Conservation (phyloP, 2,888 invertebrate genomes). For the Lomographa bimaculata region DNA sequence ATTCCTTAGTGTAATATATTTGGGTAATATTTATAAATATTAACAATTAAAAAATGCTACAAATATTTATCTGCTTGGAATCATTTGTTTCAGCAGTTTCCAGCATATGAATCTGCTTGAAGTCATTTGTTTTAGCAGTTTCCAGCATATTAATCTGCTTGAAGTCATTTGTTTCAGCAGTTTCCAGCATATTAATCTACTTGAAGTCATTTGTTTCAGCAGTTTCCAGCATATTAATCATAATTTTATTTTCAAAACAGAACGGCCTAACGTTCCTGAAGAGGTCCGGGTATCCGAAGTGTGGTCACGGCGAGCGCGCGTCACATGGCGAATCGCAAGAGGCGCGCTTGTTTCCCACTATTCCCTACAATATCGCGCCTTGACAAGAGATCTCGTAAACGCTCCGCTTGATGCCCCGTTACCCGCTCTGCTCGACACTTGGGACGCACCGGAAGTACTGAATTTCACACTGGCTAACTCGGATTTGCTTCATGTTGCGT, state of each 20-base stretch:
- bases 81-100: too few relatives aligned
- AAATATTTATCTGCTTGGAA: too few relatives aligned
- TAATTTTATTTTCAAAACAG: constrained; percentile 46
- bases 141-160: too few relatives aligned
- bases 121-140: too few relatives aligned
- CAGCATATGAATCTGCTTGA: too few relatives aligned
- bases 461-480: constrained; percentile 72
- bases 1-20: too few relatives aligned
- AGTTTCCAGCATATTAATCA: too few relatives aligned
- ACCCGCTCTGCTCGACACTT: constrained; percentile 64
- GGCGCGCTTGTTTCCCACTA: constrained; percentile 74
- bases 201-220: too few relatives aligned
- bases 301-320: constrained; percentile 71
- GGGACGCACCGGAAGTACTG: constrained; percentile 69
- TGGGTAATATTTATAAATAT: too few relatives aligned
- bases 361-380: constrained; percentile 67
- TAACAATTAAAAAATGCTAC: too few relatives aligned
- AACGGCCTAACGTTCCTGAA: constrained; percentile 71
- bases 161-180: too few relatives aligned
- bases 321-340: constrained; percentile 70
- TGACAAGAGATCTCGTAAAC: constrained; percentile 59
- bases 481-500: constrained; percentile 74
- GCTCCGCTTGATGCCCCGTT: constrained; percentile 66
- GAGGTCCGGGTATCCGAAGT: constrained; percentile 76
- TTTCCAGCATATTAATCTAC: too few relatives aligned